Evolutionary conservation across 2,113 vertebrate genomes (phyloP).

Genomic region (Colossoma macropomum): DNA sequence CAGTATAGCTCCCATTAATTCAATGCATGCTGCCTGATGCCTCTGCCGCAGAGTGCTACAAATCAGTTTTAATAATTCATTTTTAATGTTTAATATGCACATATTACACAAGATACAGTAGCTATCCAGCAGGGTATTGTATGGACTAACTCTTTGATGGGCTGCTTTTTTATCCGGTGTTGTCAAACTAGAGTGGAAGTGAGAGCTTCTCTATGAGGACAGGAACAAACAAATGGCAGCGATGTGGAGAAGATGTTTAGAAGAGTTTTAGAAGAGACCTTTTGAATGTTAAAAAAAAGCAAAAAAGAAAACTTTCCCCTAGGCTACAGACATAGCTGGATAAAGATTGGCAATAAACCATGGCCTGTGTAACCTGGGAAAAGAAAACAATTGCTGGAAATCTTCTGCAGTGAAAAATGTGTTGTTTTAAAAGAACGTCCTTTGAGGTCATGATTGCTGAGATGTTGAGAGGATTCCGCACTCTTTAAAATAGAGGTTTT

Average conservation of each 20-base stretch:
- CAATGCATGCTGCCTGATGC: constrained; percentile 23
- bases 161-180: constrained; percentile 33
- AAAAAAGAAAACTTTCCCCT: background rate
- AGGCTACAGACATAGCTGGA: background rate
- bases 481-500: background rate
- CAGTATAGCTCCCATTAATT: constrained; percentile 41
- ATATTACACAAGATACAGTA: constrained; percentile 30
- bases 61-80: constrained; percentile 60
- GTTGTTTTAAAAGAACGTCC: background rate
- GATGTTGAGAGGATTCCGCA: background rate
- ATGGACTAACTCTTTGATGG: constrained; percentile 40
- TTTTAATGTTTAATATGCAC: constrained; percentile 52
- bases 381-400: background rate
- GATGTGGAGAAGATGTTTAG: background rate
- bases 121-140: background rate
- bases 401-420: background rate
- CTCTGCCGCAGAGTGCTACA: constrained; percentile 38
- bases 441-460: background rate
- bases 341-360: background rate
- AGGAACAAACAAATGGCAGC: background rate
- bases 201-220: background rate
- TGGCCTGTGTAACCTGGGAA: background rate
- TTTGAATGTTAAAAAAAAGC: background rate
- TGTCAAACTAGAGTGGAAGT: constrained; percentile 31
- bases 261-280: background rate